Conservation (phyloP, 1,140 invertebrate genomes). For the Platorchestia sp. region DNA sequence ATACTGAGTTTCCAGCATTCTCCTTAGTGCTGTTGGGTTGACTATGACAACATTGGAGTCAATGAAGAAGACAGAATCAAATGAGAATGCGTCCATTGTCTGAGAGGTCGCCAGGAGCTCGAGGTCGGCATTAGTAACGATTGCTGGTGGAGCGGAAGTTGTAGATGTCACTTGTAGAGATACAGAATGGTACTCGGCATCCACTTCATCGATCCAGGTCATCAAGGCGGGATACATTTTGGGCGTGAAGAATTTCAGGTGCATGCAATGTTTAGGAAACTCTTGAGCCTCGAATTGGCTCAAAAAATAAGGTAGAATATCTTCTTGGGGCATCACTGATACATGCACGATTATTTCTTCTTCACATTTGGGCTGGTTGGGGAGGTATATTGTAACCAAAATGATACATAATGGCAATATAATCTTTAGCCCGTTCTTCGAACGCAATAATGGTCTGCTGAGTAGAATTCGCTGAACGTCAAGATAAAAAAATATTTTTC, state of each 20-base stretch:
- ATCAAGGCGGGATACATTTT: background rate
- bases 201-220: background rate
- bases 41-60: too few relatives aligned
- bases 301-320: conserved; percentile 3
- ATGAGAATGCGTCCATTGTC: background rate
- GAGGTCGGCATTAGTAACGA: background rate
- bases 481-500: too few relatives aligned
- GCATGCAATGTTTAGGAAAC: background rate
- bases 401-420: too few relatives aligned
- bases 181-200: background rate
- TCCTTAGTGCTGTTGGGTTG: too few relatives aligned
- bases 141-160: background rate
- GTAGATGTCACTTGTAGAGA: background rate
- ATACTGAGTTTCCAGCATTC: too few relatives aligned
- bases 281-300: background rate
- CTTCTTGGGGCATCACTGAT: background rate
- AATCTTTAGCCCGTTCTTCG: too few relatives aligned
- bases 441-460: too few relatives aligned
- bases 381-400: too few relatives aligned
- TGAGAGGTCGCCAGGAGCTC: background rate
- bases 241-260: background rate
- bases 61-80: background rate
- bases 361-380: too few relatives aligned
- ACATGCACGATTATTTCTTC: too few relatives aligned
- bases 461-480: too few relatives aligned